Evolutionary conservation across 2,797 vertebrate species (phyloP).

Genomic region (Poecilia velifera): DNA sequence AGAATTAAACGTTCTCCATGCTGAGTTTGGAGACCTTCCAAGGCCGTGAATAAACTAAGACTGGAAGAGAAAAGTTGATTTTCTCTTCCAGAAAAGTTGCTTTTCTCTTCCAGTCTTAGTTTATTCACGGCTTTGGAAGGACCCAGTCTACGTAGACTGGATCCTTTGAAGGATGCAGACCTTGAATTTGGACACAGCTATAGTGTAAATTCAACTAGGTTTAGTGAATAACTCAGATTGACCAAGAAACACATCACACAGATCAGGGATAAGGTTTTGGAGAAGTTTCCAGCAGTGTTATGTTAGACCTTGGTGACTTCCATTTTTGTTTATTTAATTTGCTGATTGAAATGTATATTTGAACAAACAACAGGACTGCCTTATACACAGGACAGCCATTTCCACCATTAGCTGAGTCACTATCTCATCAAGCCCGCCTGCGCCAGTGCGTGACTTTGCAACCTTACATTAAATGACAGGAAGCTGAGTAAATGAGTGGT

Average conservation of each 20-base stretch:
- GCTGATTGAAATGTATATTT: not conserved
- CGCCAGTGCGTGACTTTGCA: constrained; percentile 5
- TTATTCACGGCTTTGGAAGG: too few relatives aligned
- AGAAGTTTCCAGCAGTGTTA: not conserved
- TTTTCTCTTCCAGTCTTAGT: too few relatives aligned
- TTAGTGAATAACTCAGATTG: not conserved
- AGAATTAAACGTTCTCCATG: too few relatives aligned
- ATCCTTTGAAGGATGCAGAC: too few relatives aligned
- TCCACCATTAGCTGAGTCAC: not conserved
- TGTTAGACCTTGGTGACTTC: not conserved
- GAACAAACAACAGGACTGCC: not conserved
- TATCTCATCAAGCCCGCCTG: not conserved
- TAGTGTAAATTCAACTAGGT: not conserved
- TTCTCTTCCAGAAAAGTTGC: too few relatives aligned
- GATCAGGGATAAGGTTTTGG: not conserved
- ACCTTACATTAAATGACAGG: not conserved
- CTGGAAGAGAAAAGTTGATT: too few relatives aligned
- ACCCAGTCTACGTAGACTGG: too few relatives aligned
- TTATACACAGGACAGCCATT: not conserved
- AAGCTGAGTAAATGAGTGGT: constrained; percentile 2
- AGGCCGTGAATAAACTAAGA: too few relatives aligned
- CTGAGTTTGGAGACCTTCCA: too few relatives aligned
- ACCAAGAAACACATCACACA: not conserved
- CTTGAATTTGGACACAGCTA: too few relatives aligned
- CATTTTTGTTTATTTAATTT: not conserved